These are phyloP conservation scores for Orestias chungarensis DNA, from an alignment of 2,797 vertebrate species.

Conservation along the genomic window DNA sequence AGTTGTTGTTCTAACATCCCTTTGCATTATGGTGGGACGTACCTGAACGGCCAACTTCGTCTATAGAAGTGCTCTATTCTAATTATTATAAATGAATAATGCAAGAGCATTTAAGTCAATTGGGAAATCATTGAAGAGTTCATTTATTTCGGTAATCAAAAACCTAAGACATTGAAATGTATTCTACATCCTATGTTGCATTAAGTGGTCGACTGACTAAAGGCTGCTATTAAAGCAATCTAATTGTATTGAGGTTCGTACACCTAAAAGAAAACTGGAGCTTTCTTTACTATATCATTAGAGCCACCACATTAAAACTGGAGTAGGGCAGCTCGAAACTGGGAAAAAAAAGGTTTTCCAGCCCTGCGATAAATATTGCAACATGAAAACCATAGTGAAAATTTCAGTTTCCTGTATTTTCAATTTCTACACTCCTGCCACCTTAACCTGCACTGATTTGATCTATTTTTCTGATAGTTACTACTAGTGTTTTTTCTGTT, in stretches of 20 bases:
- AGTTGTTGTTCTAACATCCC: neutral
- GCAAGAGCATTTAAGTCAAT: neutral
- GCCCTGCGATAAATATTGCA: too few relatives aligned
- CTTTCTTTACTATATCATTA: neutral
- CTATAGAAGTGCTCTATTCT: neutral
- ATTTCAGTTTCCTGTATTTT: too few relatives aligned
- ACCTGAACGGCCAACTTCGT: neutral
- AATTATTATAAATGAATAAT: neutral
- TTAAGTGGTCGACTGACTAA: neutral
- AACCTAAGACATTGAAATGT: neutral
- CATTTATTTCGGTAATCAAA: neutral
- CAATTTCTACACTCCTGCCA: too few relatives aligned
- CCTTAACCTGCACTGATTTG: too few relatives aligned
- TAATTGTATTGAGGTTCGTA: too few relatives aligned
- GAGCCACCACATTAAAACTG: neutral
- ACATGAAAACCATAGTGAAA: too few relatives aligned
- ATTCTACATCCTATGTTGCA: neutral
- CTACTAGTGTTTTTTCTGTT: too few relatives aligned
- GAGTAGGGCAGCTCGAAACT: too few relatives aligned
- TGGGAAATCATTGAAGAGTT: neutral
- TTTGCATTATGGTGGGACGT: neutral
- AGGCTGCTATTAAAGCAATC: too few relatives aligned
- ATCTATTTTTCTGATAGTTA: too few relatives aligned
- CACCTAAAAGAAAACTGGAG: neutral
- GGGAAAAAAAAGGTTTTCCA: too few relatives aligned